Base-by-base conservation (phyloP, 2,797 vertebrate species). In the Labroides dimidiatus region DNA sequence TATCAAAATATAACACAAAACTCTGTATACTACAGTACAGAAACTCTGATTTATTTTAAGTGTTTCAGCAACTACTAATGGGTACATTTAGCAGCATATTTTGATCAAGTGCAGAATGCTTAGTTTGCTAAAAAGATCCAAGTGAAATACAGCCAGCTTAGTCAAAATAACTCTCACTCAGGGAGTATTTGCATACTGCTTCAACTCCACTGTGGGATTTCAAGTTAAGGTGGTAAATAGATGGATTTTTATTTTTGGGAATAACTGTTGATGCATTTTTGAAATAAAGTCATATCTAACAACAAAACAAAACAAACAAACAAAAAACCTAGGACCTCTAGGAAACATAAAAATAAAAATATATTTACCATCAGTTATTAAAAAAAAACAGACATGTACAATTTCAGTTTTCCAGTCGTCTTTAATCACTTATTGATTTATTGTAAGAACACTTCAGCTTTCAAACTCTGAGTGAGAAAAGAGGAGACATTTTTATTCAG, bases 71-170 rank as follows among this genome's bases (percentile, higher is more conserved):
- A 70, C 58, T 87, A 80, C 75, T 19, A 30, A 15, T 49, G 10
- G 59, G 55, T 10, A 48, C 50, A 76, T 76, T 74, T 58, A 80
- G 77, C 24, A 33, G n/a, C 44, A 58, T 44, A 52, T 36, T 63
- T 55, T 48, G 41, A 65, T 51, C 44, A 21, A 39, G 11, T 74
- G 68, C 45, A 87, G 90, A 88, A 68, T 88, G 88, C 91, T 91
- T 90, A 87, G 77, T 88, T 66, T 84, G 87, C 69, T 74, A 72
- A 82, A 59, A 89, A 87, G 68, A 89, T 84, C 64, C 84, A 66
- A 88, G 69, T 85, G 83, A 45, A 67, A 68, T 64, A 73, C 47
- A 83, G 64, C 68, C 73, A 81, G 60, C 80, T 77, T 59, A 77
- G 77, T 87, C 55, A 84, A 79, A 83, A 1, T 49, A 64, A 50